Conservation (phyloP, 2,113 vertebrate genomes). For the Corythoichthys haematopterus region DNA sequence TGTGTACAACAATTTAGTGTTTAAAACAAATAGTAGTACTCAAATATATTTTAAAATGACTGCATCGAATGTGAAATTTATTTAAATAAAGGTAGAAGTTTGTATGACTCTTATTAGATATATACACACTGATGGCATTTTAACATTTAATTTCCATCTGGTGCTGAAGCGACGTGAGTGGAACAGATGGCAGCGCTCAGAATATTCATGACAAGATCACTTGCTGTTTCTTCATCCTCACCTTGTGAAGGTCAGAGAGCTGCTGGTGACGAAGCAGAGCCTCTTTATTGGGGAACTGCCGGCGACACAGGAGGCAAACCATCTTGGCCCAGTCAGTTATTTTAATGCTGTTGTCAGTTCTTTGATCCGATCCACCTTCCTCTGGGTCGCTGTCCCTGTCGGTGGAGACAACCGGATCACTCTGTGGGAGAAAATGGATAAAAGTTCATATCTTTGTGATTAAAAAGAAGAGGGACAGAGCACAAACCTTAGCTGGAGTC, state of each 20-base stretch:
- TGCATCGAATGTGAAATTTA: background rate
- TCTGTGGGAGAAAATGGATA: slow-evolving; percentile 52
- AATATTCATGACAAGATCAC: slow-evolving; percentile 29
- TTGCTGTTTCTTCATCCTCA: slow-evolving; percentile 53
- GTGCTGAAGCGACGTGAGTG: background rate
- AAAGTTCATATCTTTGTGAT: background rate
- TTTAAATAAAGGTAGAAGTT: background rate
- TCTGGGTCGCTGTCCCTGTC: slow-evolving; percentile 86
- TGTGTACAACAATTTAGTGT: background rate
- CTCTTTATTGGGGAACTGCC: slow-evolving; percentile 89
- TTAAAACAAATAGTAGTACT: background rate
- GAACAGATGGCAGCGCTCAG: slow-evolving; percentile 45
- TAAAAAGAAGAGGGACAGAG: background rate
- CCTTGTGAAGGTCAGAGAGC: slow-evolving; percentile 95
- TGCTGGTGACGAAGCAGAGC: slow-evolving; percentile 87
- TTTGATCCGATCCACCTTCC: slow-evolving; percentile 68
- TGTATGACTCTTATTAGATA: background rate
- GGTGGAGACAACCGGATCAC: slow-evolving; percentile 78
- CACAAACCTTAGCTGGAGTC: slow-evolving; percentile 53
- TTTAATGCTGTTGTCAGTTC: slow-evolving; percentile 79
- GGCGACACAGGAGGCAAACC: slow-evolving; percentile 86
- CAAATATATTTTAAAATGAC: background rate
- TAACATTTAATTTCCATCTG: background rate
- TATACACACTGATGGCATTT: background rate
- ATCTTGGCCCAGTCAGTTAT: slow-evolving; percentile 89